Percentiles rank a stretch among this genome's conserved stretches.
Evolutionary conservation across 1,140 invertebrate genomes (phyloP).

Genomic region (Euwallacea fornicatus): DNA sequence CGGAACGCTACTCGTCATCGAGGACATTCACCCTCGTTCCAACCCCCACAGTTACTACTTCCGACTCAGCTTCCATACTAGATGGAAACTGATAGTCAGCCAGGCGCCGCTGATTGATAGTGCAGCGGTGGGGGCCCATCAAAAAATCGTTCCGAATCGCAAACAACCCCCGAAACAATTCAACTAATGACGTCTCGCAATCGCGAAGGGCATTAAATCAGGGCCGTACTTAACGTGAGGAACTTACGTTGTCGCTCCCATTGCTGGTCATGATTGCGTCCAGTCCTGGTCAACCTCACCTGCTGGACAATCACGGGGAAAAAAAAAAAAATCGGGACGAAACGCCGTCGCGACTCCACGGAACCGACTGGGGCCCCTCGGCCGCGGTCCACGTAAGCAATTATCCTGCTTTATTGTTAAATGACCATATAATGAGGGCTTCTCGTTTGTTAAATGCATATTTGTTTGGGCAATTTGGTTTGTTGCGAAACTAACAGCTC

Average conservation of each 20-base stretch:
- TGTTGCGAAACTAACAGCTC: conserved; percentile 4
- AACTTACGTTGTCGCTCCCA: conserved; percentile 13
- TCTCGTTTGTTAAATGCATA: conserved; percentile 15
- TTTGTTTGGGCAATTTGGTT: conserved; percentile 15
- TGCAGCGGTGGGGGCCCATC: too few relatives aligned
- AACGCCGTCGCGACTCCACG: background rate
- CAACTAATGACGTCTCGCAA: too few relatives aligned
- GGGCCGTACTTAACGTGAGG: too few relatives aligned
- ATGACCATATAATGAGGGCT: conserved; percentile 20
- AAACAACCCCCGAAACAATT: background rate
- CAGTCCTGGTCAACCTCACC: background rate
- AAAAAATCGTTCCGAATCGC: background rate
- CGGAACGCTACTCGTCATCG: background rate
- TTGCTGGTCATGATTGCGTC: conserved; percentile 7
- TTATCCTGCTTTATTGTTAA: conserved; percentile 30
- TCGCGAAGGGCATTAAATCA: too few relatives aligned
- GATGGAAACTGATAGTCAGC: conserved; percentile 11
- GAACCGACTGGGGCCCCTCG: conserved; percentile 3
- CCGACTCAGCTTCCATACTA: background rate
- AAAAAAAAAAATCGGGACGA: background rate
- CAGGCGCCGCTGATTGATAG: background rate
- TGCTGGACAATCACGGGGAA: background rate
- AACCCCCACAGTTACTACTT: conserved; percentile 5
- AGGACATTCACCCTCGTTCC: conserved; percentile 14
- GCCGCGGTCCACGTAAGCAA: conserved; percentile 5